Percentiles rank a stretch among this genome's conserved stretches.
Conservation (phyloP, 2,888 invertebrate genomes). For the Hartigia nigra region DNA sequence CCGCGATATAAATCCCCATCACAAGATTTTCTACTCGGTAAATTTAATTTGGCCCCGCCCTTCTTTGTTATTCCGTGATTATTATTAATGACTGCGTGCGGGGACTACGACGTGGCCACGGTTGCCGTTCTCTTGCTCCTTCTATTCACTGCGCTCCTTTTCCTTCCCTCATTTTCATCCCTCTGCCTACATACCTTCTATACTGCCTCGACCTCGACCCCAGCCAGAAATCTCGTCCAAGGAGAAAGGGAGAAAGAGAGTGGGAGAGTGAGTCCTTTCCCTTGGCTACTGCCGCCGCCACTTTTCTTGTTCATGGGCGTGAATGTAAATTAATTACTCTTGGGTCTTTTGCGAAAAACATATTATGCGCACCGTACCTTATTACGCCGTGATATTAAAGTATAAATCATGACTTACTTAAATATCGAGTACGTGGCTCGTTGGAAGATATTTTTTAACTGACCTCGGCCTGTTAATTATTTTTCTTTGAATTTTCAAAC, state of each 20-base stretch:
- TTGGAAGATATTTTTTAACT: not conserved
- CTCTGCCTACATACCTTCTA: not conserved
- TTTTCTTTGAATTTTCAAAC: not conserved
- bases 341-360: conserved; percentile 55
- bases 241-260: not conserved
- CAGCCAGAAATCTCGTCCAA: not conserved
- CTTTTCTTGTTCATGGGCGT: conserved; percentile 49
- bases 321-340: conserved; percentile 64
- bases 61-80: conserved; percentile 41
- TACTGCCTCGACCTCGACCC: conserved; percentile 9
- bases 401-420: conserved; percentile 63
- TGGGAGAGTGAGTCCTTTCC: conserved; percentile 25
- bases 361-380: conserved; percentile 54
- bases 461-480: not conserved
- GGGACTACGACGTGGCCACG: conserved; percentile 26
- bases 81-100: conserved; percentile 37
- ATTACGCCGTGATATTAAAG: conserved; percentile 61
- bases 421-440: conserved; percentile 41
- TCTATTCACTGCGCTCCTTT: conserved; percentile 33
- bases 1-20: conserved; percentile 35
- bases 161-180: conserved; percentile 32
- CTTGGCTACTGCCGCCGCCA: conserved; percentile 20
- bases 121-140: conserved; percentile 9
- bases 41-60: conserved; percentile 37
- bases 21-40: conserved; percentile 36